Base-by-base conservation (phyloP, 2,888 invertebrate species). In the Noctua pronuba region DNA sequence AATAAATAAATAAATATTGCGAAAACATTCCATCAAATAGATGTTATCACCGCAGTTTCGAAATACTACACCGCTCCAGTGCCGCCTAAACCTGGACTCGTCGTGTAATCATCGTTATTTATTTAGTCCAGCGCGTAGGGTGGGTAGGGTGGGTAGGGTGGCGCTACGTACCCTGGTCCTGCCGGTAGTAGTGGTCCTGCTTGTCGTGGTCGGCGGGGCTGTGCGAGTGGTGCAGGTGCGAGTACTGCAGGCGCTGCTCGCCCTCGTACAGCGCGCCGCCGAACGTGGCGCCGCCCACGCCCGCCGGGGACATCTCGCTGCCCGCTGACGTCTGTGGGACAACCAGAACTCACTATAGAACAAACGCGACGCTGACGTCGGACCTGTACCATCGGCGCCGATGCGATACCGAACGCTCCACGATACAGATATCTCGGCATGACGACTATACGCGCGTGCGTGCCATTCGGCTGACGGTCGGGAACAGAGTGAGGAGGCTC, bases 141-240 rank as follows among this genome's bases (percentile, higher is more conserved):
- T n/a, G n/a, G n/a, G n/a, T n/a, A n/a, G n/a, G n/a, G n/a, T n/a
- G n/a, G n/a, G n/a, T n/a, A n/a, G n/a, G n/a, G n/a, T n/a, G n/a
- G n/a, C n/a, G n/a, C n/a, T n/a, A n/a, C n/a, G n/a, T n/a, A 91
- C 95, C 94, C 89, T 93, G 92, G 44, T 95, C 95, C 86, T 94
- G 94, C 68, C 90, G 86, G 90, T 95, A 95, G 89, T 95, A 94
- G 90, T 92, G 91, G 41, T 94, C 93, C 80, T 89, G 86, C 73
- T 79, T 79, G 79, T 70, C 71, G 38, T 6, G 67, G 24, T 65
- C 24, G 28, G 35, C 91, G 79, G 85, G 85, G 66, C 85, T 83
- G 85, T 85, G 85, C 73, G 84, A n/a, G 83, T 88, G 86, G 24
- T 82, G 84, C 77, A 86, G 86, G 73, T 87, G 89, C 79, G 86